Evolutionary conservation across 1,140 invertebrate species (phyloP).

Genomic region (Condylostylus longicornis): DNA sequence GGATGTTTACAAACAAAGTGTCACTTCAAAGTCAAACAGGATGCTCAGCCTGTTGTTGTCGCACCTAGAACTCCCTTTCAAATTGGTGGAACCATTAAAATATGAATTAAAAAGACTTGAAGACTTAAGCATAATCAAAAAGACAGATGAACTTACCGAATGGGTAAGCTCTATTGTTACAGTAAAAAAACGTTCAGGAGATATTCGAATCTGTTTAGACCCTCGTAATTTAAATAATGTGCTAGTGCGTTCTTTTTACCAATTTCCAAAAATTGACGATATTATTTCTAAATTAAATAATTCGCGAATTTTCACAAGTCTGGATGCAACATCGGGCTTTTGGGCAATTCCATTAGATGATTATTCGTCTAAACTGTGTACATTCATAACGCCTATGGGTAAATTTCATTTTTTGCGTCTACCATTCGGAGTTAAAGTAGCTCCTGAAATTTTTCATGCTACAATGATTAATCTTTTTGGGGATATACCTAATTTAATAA

Average conservation of each 20-base stretch:
- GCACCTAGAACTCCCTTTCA: slow-evolving; percentile 24
- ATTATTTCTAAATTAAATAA: slow-evolving; percentile 22
- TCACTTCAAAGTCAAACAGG: slow-evolving; percentile 7
- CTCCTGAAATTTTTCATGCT: slow-evolving; percentile 27
- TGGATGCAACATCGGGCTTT: slow-evolving; percentile 33
- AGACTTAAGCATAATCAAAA: slow-evolving; percentile 18
- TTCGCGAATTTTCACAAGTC: slow-evolving; percentile 25
- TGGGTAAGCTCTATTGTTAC: slow-evolving; percentile 32
- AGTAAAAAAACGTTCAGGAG: slow-evolving; percentile 25
- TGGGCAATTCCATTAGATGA: slow-evolving; percentile 31
- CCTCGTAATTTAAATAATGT: slow-evolving; percentile 33
- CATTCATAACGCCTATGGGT: slow-evolving; percentile 35
- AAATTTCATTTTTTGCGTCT: slow-evolving; percentile 19
- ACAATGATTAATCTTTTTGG: slow-evolving; percentile 18
- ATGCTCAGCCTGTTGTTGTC: slow-evolving; percentile 16
- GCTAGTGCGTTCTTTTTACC: slow-evolving; percentile 29
- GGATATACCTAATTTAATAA: slow-evolving; percentile 20
- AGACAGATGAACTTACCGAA: slow-evolving; percentile 25
- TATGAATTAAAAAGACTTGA: slow-evolving; percentile 17
- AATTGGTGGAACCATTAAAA: slow-evolving; percentile 20
- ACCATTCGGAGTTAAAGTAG: slow-evolving; percentile 32
- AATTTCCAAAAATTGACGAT: slow-evolving; percentile 30
- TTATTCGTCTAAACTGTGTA: slow-evolving; percentile 26
- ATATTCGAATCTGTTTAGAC: slow-evolving; percentile 32
- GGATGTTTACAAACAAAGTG: slow-evolving; percentile 8